phyloP scores from a whole-genome alignment of 2,113 vertebrate species.

The Dendrocopos noguchii region DNA sequence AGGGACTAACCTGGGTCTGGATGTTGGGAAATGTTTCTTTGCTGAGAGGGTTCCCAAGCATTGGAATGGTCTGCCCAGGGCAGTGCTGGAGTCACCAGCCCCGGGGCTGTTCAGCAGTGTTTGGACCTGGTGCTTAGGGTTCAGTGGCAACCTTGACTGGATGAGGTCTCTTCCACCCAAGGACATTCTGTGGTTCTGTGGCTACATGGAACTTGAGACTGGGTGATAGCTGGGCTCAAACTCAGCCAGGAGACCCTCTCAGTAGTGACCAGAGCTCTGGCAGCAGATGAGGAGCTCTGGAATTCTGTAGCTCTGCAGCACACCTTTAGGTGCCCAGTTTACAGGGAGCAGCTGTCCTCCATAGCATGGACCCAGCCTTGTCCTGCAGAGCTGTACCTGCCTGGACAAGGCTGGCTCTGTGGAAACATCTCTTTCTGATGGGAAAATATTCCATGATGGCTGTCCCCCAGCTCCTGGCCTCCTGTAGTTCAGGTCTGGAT shows the following conservation, averaged over 20 bases:
- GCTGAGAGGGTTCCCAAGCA: too few relatives aligned
- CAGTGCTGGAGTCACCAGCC: too few relatives aligned
- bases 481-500: neutral
- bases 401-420: neutral
- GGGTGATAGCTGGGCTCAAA: neutral
- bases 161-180: too few relatives aligned
- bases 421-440: neutral
- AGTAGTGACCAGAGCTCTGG: neutral
- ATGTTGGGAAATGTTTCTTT: too few relatives aligned
- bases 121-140: too few relatives aligned
- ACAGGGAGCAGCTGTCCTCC: neutral
- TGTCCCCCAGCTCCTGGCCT: neutral
- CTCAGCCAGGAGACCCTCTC: neutral
- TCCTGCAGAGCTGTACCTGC: neutral
- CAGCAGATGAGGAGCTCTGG: neutral
- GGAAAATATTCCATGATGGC: neutral
- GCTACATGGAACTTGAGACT: neutral
- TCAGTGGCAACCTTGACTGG: too few relatives aligned
- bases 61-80: too few relatives aligned
- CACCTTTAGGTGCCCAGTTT: neutral
- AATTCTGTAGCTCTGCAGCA: neutral
- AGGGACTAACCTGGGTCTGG: too few relatives aligned
- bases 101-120: too few relatives aligned
- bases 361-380: rapidly evolving
- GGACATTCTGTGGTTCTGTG: too few relatives aligned